A percentile compares a stretch with the other conserved stretches of the same genome.
Conservation (phyloP, 2,888 invertebrate genomes). For the Sisyra terminalis region DNA sequence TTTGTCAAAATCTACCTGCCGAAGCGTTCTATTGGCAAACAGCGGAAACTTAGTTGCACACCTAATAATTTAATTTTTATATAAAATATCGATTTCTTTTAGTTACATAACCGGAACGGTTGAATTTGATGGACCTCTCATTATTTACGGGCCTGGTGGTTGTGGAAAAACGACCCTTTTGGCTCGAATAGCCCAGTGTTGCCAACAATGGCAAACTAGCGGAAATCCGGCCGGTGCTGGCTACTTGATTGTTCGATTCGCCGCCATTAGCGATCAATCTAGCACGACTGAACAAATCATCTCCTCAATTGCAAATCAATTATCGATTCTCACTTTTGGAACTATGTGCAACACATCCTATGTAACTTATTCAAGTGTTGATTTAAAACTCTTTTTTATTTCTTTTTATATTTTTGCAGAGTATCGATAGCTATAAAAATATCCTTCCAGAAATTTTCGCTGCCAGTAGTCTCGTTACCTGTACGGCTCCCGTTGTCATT, state of each 20-base stretch:
- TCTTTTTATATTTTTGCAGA: conserved; percentile 30
- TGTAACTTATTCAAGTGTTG: conserved; percentile 25
- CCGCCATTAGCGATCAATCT: conserved; percentile 46
- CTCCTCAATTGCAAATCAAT: conserved; percentile 59
- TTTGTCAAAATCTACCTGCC: too few relatives aligned
- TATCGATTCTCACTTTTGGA: conserved; percentile 51
- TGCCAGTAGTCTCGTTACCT: conserved; percentile 34
- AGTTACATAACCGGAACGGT: conserved; percentile 45
- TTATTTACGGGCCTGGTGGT: conserved; percentile 63
- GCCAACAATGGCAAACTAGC: conserved; percentile 46
- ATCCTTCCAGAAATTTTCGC: conserved; percentile 37
- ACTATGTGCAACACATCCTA: conserved; percentile 44
- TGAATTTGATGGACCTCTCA: conserved; percentile 32
- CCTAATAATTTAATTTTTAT: neutral
- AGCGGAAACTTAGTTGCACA: too few relatives aligned
- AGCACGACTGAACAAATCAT: conserved; percentile 52
- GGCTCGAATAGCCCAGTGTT: conserved; percentile 51
- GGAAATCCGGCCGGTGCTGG: conserved; percentile 17
- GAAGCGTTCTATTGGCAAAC: too few relatives aligned
- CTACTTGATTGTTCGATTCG: conserved; percentile 35
- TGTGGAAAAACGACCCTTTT: conserved; percentile 71
- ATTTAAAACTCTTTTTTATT: too few relatives aligned
- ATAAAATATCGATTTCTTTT: conserved; percentile 15
- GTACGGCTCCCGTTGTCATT: conserved; percentile 38
- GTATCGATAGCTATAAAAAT: conserved; percentile 50